Conservation (phyloP, 2,113 vertebrate genomes). For the Syngnathus floridae region DNA sequence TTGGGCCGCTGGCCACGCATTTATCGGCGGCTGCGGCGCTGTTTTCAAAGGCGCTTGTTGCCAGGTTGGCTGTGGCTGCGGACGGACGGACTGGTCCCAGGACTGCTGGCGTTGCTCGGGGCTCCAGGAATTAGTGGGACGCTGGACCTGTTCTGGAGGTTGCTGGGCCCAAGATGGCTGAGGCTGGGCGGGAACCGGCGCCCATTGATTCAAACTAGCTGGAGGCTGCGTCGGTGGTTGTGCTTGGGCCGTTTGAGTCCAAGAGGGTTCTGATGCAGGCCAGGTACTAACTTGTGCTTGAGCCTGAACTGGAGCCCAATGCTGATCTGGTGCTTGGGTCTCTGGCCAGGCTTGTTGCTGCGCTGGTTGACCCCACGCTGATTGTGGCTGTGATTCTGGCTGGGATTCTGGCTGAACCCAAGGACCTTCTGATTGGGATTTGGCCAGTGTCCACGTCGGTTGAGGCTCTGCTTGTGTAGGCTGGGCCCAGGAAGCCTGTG, state of each 20-base stretch:
- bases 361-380: conserved; percentile 52
- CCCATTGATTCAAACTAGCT: conserved; percentile 56
- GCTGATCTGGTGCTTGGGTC: conserved; percentile 38
- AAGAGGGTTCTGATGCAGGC: conserved; percentile 49
- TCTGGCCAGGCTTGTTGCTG: conserved; percentile 52
- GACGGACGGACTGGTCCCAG: conserved; percentile 56
- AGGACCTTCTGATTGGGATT: conserved; percentile 40
- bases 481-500: conserved; percentile 52
- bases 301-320: conserved; percentile 44
- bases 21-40: conserved; percentile 42
- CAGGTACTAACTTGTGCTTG: conserved; percentile 45
- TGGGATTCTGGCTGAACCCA: conserved; percentile 59
- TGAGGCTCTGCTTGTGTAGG: conserved; percentile 44
- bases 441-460: conserved; percentile 54
- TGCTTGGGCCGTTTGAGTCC: conserved; percentile 49
- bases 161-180: conserved; percentile 58
- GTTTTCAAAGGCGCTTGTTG: conserved; percentile 46
- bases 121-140: conserved; percentile 51
- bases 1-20: conserved; percentile 56
- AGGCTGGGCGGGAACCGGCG: conserved; percentile 53
- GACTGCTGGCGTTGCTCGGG: conserved; percentile 53
- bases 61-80: conserved; percentile 62
- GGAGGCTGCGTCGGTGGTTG: conserved; percentile 51
- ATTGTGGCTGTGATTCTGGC: conserved; percentile 55
- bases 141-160: conserved; percentile 46